Evolutionary conservation across 2,113 vertebrate species (phyloP), one percentile per base, ranked within the genome.

Genomic region (Ploceus nigricollis): DNA sequence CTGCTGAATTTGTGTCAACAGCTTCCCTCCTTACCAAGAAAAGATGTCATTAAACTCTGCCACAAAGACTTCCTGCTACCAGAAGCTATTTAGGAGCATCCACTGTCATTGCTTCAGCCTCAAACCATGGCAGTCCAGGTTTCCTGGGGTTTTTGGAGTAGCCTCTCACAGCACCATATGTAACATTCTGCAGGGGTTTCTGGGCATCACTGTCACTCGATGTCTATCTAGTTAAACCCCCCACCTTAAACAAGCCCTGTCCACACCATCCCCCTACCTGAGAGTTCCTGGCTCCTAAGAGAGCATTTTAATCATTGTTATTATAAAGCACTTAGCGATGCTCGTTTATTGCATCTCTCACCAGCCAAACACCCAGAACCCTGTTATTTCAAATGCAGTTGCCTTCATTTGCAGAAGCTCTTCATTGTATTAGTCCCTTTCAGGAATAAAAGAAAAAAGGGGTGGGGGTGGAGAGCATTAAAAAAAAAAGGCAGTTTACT

Each of bases 321-420:
- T 97, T 97, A 97, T 87, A 90, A 94, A 97, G 92, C 97, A 97
- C 96, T 97, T 97, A 96, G 90, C 3, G 2, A 96, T 90, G 94
- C 75, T 97, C 96, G 84, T 85, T 96, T 87, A 92, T 81, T 92
- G 91, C 90, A 93, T 95, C 87, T 93, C 94, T 94, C 68, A 42
- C 89, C 93, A 96, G 93, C 93, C 89, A 93, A 97, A 91, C 79
- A 91, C 72, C 81, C 92, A 94, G 92, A 92, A 94, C 87, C 82
- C 96, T 97, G 93, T 96, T 93, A 97, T 97, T 97, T 97, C 86
- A 88, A 86, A 96, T 82, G 78, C 76, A 94, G 95, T 95, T 6
- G 51, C 93, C 89, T 86, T 97, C 95, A 57, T 95, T 94, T 94
- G 54, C 42, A 79, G 91, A 37, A 91, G 84, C 92, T 95, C 82